Evolutionary conservation across 2,113 vertebrate species (phyloP), one percentile per base, ranked within the genome.

Genomic region (Notechis scutatus): DNA sequence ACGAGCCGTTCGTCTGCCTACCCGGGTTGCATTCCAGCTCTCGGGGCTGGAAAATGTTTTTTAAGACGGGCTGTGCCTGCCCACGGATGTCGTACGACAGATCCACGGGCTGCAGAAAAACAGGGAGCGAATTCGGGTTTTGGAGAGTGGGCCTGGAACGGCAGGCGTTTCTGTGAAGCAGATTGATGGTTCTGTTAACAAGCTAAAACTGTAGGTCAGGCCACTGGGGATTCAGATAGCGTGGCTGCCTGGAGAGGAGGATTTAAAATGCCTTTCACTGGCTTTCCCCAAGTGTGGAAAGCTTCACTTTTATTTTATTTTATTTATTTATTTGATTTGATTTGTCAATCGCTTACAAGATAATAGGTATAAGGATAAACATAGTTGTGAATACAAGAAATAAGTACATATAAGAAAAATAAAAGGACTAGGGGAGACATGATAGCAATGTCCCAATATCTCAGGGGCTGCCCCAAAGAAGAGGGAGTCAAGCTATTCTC

Each of bases 1-100:
- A 90, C 3, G 20, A 69, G 96, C 90, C 88, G 69, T 95, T 96
- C 93, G 96, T 96, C 95, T 96, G 97, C 96, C 96, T 91, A 94
- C 93, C 96, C 93, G 10, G 61, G 64, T 96, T 85, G 95, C 96
- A 94, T 95, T 94, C 14, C 74, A 86, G 94, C 87, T 91, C 95
- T 94, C 2, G 6, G 91, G 91, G 93, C 95, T 93, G 95, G 96
- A 95, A 96, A 95, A 95, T 91, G 93, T 50, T 50, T 95, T 96
- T 54, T 14, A 93, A 96, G 90, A 39, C 52, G 93, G 96, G 95
- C 94, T 89, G 88, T 57, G 88, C 9, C 24, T 69, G 3, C 92
- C 89, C 57, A 0, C 54, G 45, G 88, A 87, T 47, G 64, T 57
- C 47, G 3, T 39, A 2, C 21, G 5, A 29, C 5, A 9, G 92